Evolutionary conservation across 1,140 invertebrate species (phyloP), one percentile per base, ranked within the genome.

Genomic region (Mercenaria mercenaria): DNA sequence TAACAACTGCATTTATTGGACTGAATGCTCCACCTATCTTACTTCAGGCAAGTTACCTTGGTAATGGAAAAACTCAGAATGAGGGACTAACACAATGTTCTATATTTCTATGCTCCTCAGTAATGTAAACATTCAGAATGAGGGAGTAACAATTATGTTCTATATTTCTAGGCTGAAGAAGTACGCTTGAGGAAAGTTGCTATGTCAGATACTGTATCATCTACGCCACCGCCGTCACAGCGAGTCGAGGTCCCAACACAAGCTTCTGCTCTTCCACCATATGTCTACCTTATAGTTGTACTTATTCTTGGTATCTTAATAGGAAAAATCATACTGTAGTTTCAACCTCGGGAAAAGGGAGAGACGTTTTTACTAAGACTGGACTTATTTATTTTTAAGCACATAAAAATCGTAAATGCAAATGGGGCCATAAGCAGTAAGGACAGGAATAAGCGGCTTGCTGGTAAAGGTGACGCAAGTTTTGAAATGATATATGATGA

Each of bases 121-220:
- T n/a, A n/a, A n/a, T n/a, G n/a, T n/a, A n/a, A n/a, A n/a, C n/a
- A n/a, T n/a, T n/a, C n/a, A n/a, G n/a, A n/a, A n/a, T n/a, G n/a
- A n/a, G n/a, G n/a, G n/a, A n/a, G n/a, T n/a, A n/a, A n/a, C n/a
- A n/a, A n/a, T n/a, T n/a, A n/a, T n/a, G n/a, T n/a, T n/a, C n/a
- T n/a, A n/a, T n/a, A 47, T 84, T 90, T 95, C 93, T 69, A 91
- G 96, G 96, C 96, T 90, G 96, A 96, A 43, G 96, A 96, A 50
- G 94, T 96, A 90, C 96, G 96, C 50, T 94, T 96, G 91, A 96
- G 97, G 96, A 97, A 93, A 96, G 96, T 95, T 96, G 97, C 93
- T 96, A 97, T 91, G 96, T 96, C 72, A 95, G 97, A 93, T 96
- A 97, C 92, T 96, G 97, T 91, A 97, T 74, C 96, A 96, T 93